Conservation (phyloP, 2,797 vertebrate species). For the Alcedo quadribrachys region DNA sequence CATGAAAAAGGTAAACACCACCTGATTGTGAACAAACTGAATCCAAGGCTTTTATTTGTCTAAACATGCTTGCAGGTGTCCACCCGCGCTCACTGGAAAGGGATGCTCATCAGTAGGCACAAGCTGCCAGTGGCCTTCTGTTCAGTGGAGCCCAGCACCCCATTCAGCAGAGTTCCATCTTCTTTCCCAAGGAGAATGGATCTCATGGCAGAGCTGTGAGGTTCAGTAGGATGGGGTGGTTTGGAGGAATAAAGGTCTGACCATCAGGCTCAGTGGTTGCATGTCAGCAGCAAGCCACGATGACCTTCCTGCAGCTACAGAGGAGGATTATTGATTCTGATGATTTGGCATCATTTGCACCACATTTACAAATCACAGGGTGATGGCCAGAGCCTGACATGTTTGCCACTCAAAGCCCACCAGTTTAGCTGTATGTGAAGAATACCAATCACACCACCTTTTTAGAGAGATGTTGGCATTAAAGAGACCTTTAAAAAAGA, state of each 20-base stretch:
- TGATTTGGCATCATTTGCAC: background rate
- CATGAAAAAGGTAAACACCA: background rate
- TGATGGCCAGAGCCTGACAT: background rate
- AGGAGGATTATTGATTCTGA: background rate
- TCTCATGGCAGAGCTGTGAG: background rate
- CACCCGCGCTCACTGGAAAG: background rate
- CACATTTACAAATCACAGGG: background rate
- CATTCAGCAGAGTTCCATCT: background rate
- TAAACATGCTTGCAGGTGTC: background rate
- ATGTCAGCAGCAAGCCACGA: background rate
- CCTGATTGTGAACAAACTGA: background rate
- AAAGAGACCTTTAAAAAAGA: background rate
- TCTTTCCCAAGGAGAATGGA: background rate
- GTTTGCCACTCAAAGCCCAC: background rate
- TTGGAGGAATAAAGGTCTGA: background rate
- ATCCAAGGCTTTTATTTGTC: background rate
- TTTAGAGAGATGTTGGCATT: background rate
- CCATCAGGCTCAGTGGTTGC: background rate
- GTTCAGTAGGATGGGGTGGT: background rate
- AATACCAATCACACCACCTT: background rate
- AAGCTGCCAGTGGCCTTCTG: background rate
- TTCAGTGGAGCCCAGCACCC: background rate
- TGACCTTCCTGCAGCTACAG: background rate
- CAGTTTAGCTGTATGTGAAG: background rate
- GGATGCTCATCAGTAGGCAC: accelerated